Percentiles rank a stretch among this genome's conserved stretches.
Evolutionary conservation across 2,888 invertebrate species (phyloP).

Genomic region (Allacma fusca): DNA sequence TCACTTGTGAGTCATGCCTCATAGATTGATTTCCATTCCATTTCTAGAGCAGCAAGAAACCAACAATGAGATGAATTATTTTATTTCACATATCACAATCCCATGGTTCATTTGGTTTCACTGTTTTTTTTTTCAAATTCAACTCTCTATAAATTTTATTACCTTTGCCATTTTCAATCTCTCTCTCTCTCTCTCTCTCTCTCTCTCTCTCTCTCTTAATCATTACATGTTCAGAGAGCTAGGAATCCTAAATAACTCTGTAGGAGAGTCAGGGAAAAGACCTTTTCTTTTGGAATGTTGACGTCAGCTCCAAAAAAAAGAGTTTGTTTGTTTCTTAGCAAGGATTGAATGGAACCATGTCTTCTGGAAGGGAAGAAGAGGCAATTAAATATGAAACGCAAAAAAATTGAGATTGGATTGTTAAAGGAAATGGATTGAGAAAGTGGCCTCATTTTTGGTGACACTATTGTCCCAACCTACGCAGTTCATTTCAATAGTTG

Average conservation of each 20-base stretch:
- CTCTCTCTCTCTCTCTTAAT: too few relatives aligned
- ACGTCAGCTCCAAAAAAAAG: too few relatives aligned
- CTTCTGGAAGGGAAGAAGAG: not conserved
- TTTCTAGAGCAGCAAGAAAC: not conserved
- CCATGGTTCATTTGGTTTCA: not conserved
- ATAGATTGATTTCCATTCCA: not conserved
- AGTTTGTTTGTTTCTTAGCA: too few relatives aligned
- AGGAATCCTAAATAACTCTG: too few relatives aligned
- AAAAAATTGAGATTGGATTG: not conserved
- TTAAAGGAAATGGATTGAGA: slow-evolving; percentile 22
- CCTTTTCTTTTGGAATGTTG: too few relatives aligned
- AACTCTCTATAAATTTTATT: too few relatives aligned
- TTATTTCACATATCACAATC: not conserved
- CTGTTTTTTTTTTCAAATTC: not conserved
- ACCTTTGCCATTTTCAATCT: too few relatives aligned
- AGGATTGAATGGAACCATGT: too few relatives aligned
- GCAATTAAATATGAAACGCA: not conserved
- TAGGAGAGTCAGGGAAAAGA: too few relatives aligned
- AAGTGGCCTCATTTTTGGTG: slow-evolving; percentile 46
- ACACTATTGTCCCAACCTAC: slow-evolving; percentile 41
- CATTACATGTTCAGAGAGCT: too few relatives aligned
- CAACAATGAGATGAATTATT: not conserved
- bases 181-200: too few relatives aligned
- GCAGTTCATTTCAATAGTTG: not conserved
- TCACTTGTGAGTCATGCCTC: slow-evolving; percentile 3